Base-by-base conservation (phyloP, 2,888 invertebrate species). In the Acronicta psi region DNA sequence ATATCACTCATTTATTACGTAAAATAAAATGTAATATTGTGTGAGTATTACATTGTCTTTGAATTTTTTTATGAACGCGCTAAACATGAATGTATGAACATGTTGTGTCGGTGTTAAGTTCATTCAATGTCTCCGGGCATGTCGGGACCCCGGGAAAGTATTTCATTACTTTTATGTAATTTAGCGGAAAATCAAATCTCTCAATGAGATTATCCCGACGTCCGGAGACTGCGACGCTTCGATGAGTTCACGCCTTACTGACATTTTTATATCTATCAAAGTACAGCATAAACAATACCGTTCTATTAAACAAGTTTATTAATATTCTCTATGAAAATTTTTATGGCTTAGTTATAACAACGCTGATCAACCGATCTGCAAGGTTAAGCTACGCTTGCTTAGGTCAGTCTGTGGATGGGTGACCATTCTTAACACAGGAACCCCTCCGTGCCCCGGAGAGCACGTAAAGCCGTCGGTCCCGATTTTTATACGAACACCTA, bases 121-220 rank as follows among this genome's bases (percentile, higher is more conserved):
- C 79, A 82, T 80, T 80, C 80, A 81, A 81, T 81, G 78, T 81
- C 80, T 82, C 62, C 65, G 75, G 70, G 65, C 77, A 76, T 69
- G 75, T 74, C 75, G 75, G 79, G 81, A 83, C 86, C 84, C 81
- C 83, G 79, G 74, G 82, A 82, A 88, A 86, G 88, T 89, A 89
- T 93, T 92, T 92, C 90, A 92, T 92, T 92, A 92, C 92, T 91
- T 89, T 90, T 89, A 92, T 92, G 89, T 89, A 93, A 93, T 93
- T 93, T 93, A 89, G 90, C 88, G 90, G 91, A 93, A 93, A 92
- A 93, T 93, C 92, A 92, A 93, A 92, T 93, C 91, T 88, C 91
- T 91, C 89, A 85, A 91, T 89, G 86, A 85, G 90, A 91, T 93
- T 93, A 93, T 91, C 90, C 88, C 86, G 73, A 69, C 82, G 84